phyloP scores from a whole-genome alignment of 1,140 invertebrate species.

The Euwallacea fornicatus region DNA sequence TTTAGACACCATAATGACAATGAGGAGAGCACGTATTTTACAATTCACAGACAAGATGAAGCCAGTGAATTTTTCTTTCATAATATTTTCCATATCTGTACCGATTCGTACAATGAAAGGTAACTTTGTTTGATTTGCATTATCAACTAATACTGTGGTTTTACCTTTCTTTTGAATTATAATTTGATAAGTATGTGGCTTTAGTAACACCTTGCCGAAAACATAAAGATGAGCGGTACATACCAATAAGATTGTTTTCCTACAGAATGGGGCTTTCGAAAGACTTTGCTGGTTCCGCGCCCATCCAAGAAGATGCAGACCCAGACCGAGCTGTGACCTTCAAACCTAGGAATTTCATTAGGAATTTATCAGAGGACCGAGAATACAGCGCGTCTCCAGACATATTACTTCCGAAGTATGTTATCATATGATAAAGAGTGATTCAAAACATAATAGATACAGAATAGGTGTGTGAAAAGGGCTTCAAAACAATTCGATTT shows the following conservation, averaged over 20 bases:
- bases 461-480: too few species aligned
- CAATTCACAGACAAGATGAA: conserved; percentile 50
- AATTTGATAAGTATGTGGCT: background rate
- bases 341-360: conserved; percentile 3
- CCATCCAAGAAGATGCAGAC: background rate
- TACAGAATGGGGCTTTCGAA: conserved; percentile 5
- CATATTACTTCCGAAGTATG: background rate
- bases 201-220: background rate
- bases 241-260: background rate
- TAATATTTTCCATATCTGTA: conserved; percentile 53
- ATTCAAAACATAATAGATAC: too few species aligned
- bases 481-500: too few species aligned
- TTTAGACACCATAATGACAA: too few species aligned
- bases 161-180: too few species aligned
- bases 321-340: background rate
- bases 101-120: conserved; percentile 46
- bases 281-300: conserved; percentile 2
- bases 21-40: conserved; percentile 13
- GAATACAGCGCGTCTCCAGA: background rate
- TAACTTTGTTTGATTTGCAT: conserved; percentile 11
- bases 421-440: too few species aligned
- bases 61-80: conserved; percentile 51
- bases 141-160: too few species aligned
- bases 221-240: background rate
- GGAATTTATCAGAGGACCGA: conserved; percentile 14